These are phyloP conservation scores for Coccyzus lansbergi DNA, from an alignment of 2,797 vertebrate species.

Conservation along the genomic window DNA sequence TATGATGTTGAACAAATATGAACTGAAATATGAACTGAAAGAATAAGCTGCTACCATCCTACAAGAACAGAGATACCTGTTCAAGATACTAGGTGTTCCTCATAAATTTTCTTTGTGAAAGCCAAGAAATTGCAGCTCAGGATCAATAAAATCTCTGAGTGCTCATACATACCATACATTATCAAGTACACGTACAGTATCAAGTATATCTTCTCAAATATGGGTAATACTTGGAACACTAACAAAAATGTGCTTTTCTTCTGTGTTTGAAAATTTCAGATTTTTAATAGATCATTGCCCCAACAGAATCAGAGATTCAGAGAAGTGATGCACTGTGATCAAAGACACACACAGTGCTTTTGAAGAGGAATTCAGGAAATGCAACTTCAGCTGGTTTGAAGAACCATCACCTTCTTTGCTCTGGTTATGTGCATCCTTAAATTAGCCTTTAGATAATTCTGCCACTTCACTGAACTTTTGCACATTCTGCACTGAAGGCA, in stretches of 20 bases:
- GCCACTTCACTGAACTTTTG: conserved; percentile 33
- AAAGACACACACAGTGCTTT: not conserved
- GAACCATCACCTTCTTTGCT: conserved; percentile 16
- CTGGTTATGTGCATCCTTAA: conserved; percentile 26
- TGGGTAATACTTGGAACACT: not conserved
- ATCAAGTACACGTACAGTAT: not conserved
- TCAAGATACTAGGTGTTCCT: not conserved
- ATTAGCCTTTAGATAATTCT: conserved; percentile 53
- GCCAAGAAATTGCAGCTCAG: not conserved
- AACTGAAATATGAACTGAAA: conserved; percentile 33
- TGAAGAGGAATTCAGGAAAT: conserved; percentile 28
- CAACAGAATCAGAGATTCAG: not conserved
- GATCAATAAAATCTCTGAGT: not conserved
- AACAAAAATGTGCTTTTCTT: not conserved
- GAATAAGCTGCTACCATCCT: not conserved
- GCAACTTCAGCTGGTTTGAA: conserved; percentile 5
- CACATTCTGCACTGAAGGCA: not conserved
- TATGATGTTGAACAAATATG: not conserved
- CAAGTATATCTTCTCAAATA: not conserved
- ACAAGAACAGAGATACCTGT: not conserved
- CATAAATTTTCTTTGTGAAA: not conserved
- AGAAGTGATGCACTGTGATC: not conserved
- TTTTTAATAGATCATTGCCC: not conserved
- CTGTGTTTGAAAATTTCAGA: not conserved
- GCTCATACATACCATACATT: not conserved